phyloP scores from a whole-genome alignment of 2,888 invertebrate species.

The Caenorhabditis drosophilae region DNA sequence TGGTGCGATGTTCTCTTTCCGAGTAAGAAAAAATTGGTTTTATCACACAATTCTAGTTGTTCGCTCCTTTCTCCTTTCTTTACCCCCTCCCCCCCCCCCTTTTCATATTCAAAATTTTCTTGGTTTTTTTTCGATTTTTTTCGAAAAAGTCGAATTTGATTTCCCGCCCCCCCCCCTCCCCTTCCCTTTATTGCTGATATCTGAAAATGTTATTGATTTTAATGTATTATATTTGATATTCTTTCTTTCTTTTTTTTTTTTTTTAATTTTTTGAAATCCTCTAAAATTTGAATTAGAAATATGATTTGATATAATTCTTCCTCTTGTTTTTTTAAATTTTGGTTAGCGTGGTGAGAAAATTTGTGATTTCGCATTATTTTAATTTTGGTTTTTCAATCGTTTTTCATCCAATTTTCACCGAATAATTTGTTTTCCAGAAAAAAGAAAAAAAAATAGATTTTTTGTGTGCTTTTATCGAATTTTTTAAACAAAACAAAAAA shows the following conservation, averaged over 20 bases:
- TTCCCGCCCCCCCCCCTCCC: not conserved
- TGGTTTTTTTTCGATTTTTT: not conserved
- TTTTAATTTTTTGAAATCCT: no score
- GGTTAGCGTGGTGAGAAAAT: slow-evolving; percentile 43
- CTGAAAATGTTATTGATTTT: not conserved
- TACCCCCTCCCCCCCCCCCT: no score
- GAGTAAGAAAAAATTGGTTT: not conserved
- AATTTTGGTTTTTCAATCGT: no score
- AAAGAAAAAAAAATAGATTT: not conserved
- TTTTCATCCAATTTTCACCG: no score
- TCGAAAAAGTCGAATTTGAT: not conserved
- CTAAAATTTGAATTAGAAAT: no score
- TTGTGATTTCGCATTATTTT: slow-evolving; percentile 40
- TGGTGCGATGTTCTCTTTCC: slow-evolving; percentile 8
- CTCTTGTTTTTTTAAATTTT: no score
- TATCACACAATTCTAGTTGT: not conserved
- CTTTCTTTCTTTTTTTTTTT: not conserved
- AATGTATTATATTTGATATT: not conserved
- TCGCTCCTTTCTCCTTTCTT: not conserved
- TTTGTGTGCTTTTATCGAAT: not conserved
- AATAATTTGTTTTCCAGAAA: no score
- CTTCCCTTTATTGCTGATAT: not conserved
- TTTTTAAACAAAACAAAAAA: no score
- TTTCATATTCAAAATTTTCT: no score
- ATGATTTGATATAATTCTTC: no score